phyloP scores from a whole-genome alignment of 2,888 invertebrate genomes.

The Subacronicta megacephala region DNA sequence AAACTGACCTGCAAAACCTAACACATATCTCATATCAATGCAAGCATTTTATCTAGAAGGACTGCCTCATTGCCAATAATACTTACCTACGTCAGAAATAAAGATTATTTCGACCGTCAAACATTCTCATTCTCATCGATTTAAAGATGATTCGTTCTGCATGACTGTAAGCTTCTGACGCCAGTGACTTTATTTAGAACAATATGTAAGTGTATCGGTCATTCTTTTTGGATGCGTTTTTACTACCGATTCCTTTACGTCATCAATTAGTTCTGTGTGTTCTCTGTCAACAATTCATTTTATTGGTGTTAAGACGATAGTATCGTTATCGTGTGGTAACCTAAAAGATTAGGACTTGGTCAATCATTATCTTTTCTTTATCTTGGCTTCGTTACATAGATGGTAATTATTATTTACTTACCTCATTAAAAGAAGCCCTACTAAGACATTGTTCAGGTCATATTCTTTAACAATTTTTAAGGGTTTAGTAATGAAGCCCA shows the following conservation, averaged over 20 bases:
- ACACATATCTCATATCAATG: slow-evolving; percentile 56
- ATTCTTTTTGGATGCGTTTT: slow-evolving; percentile 41
- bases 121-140: slow-evolving; percentile 36
- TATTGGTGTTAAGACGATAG: slow-evolving; percentile 7
- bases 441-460: slow-evolving; percentile 16
- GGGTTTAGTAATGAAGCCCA: slow-evolving; percentile 38
- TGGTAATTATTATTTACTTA: background rate
- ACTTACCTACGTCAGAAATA: slow-evolving; percentile 47
- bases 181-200: slow-evolving; percentile 66
- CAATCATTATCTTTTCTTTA: background rate
- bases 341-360: background rate
- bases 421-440: slow-evolving; percentile 29
- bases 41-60: slow-evolving; percentile 45
- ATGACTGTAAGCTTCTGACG: slow-evolving; percentile 64
- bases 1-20: slow-evolving; percentile 67
- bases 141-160: slow-evolving; percentile 69
- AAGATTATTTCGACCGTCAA: slow-evolving; percentile 45
- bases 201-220: slow-evolving; percentile 64
- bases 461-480: slow-evolving; percentile 18
- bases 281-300: slow-evolving; percentile 18
- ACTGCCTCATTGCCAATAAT: slow-evolving; percentile 50
- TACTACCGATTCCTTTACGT: slow-evolving; percentile 56
- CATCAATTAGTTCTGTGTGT: slow-evolving; percentile 43
- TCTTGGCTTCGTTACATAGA: background rate
- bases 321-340: slow-evolving; percentile 4